These are phyloP conservation scores for Cuniculus paca DNA, from an alignment of 2,797 vertebrate genomes.

Conservation along the genomic window DNA sequence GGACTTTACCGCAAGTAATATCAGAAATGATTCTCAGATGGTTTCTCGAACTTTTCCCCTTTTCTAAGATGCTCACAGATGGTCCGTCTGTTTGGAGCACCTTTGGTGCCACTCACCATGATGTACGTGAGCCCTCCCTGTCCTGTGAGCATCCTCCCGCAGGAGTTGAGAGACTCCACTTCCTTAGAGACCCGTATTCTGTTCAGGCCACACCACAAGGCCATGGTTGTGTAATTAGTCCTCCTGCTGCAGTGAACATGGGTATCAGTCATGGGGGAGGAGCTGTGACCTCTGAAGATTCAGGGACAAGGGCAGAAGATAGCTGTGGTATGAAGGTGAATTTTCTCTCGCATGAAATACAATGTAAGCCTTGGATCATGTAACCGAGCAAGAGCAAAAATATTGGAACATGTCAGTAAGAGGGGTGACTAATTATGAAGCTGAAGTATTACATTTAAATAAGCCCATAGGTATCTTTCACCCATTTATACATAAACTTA, in stretches of 20 bases:
- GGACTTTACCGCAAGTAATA: neutral
- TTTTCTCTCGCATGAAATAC: neutral
- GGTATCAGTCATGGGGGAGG: constrained; percentile 66
- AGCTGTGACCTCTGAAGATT: constrained; percentile 72
- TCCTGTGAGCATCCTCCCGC: neutral
- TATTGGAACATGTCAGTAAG: neutral
- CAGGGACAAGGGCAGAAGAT: constrained; percentile 29
- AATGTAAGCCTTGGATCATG: neutral
- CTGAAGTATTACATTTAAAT: neutral
- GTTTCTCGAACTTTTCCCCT: neutral
- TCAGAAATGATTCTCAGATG: neutral
- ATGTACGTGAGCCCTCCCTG: neutral
- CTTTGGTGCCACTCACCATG: neutral
- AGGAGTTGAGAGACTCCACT: neutral
- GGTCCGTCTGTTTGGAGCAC: neutral
- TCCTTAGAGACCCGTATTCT: constrained; percentile 27
- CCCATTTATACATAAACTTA: neutral
- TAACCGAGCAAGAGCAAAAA: constrained; percentile 48
- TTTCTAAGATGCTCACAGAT: neutral
- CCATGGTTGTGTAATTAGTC: constrained; percentile 35
- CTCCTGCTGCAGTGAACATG: constrained; percentile 36
- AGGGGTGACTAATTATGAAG: neutral
- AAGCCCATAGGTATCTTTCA: neutral
- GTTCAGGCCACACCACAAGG: constrained; percentile 46
- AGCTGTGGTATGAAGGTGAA: no score